A percentile compares a stretch with the other conserved stretches of the same genome.
phyloP scores from a whole-genome alignment of 2,113 vertebrate genomes.

The Nerophis ophidion region DNA sequence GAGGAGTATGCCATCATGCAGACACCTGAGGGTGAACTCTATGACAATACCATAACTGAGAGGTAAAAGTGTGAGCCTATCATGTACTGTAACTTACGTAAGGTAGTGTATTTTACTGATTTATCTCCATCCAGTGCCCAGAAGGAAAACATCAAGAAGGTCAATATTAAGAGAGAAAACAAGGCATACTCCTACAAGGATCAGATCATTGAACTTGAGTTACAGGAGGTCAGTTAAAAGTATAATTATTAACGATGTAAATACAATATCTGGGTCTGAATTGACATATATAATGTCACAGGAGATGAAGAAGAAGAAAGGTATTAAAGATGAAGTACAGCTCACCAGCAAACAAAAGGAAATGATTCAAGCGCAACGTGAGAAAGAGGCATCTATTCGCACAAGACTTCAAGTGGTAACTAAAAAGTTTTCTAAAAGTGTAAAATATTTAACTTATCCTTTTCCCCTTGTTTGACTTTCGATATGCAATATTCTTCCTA shows the following conservation, averaged over 20 bases:
- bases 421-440: neutral
- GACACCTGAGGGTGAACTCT: conserved; percentile 84
- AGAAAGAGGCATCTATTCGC: conserved; percentile 83
- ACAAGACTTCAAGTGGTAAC: conserved; percentile 79
- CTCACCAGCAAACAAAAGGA: conserved; percentile 95
- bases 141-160: conserved; percentile 89
- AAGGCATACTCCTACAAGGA: conserved; percentile 98
- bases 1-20: conserved; percentile 91
- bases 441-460: neutral
- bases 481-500: conserved; percentile 46
- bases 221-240: conserved; percentile 81
- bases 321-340: conserved; percentile 93
- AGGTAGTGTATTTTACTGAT: neutral
- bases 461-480: neutral
- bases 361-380: conserved; percentile 86
- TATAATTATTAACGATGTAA: neutral
- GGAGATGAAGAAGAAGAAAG: conserved; percentile 97
- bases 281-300: conserved; percentile 38
- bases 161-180: conserved; percentile 95
- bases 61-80: conserved; percentile 65
- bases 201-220: conserved; percentile 94
- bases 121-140: conserved; percentile 74
- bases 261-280: neutral
- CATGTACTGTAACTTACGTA: neutral
- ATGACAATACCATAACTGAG: conserved; percentile 91